These are phyloP conservation scores for Matsumurasca onukii DNA, from an alignment of 1,140 invertebrate species.

Conservation along the genomic window DNA sequence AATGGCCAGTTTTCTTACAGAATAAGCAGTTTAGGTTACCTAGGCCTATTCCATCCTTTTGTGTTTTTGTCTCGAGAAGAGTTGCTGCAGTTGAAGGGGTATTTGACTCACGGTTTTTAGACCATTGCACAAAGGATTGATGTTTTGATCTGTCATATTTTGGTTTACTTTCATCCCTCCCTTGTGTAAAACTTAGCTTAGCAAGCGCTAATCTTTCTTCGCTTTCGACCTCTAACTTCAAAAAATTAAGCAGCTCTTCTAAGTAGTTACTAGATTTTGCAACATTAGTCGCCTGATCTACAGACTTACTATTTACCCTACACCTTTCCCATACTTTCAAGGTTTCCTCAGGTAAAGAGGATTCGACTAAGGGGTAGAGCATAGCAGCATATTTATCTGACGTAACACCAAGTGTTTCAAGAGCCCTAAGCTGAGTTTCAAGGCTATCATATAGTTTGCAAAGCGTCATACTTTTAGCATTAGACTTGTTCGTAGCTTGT, in stretches of 20 bases:
- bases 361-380: background rate
- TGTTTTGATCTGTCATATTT: background rate
- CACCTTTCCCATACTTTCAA: background rate
- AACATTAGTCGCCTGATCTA: background rate
- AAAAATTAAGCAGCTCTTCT: background rate
- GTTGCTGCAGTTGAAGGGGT: background rate
- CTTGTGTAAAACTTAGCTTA: background rate
- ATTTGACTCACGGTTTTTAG: background rate
- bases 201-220: background rate
- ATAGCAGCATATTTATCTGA: background rate
- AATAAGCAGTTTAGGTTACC: too few species aligned
- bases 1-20: too few species aligned
- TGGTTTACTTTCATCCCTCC: background rate
- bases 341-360: background rate
- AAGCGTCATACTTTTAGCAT: background rate
- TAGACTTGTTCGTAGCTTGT: background rate
- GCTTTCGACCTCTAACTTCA: background rate
- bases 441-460: background rate
- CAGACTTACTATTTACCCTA: too few species aligned
- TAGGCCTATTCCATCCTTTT: too few species aligned
- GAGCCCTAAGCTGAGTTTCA: background rate
- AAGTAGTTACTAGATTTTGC: constrained; percentile 6
- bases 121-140: too few species aligned
- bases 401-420: background rate
- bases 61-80: too few species aligned